Percentiles rank a stretch among this genome's conserved stretches.
Evolutionary conservation across 2,888 invertebrate genomes (phyloP).

Genomic region (Pycnomerus fuliginosus): DNA sequence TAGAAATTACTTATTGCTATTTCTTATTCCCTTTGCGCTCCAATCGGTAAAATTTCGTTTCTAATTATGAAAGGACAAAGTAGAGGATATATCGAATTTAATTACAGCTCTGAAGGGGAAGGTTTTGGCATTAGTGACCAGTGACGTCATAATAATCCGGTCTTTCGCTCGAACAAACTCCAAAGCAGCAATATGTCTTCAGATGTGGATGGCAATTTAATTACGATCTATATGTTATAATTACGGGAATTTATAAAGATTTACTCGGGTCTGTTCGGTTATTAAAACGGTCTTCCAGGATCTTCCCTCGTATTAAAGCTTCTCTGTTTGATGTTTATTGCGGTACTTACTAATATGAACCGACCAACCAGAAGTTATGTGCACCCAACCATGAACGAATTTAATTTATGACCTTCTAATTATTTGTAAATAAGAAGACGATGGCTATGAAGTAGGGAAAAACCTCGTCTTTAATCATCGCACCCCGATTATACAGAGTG

Average conservation of each 20-base stretch:
- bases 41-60: too few relatives aligned
- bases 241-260: slow-evolving; percentile 53
- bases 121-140: slow-evolving; percentile 16
- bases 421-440: slow-evolving; percentile 38
- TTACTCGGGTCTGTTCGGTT: slow-evolving; percentile 45
- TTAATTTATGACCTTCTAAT: slow-evolving; percentile 42
- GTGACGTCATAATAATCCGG: slow-evolving; percentile 24
- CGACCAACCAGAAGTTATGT: slow-evolving; percentile 30
- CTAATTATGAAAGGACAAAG: too few relatives aligned
- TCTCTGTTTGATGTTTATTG: slow-evolving; percentile 43
- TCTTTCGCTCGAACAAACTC: slow-evolving; percentile 44
- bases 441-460: slow-evolving; percentile 1
- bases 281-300: slow-evolving; percentile 40
- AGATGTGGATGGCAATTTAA: slow-evolving; percentile 50
- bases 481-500: slow-evolving; percentile 2
- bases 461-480: slow-evolving; percentile 3
- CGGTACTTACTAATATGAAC: slow-evolving; percentile 38
- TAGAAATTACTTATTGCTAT: too few relatives aligned
- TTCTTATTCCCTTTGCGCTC: too few relatives aligned
- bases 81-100: slow-evolving; percentile 14
- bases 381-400: slow-evolving; percentile 28
- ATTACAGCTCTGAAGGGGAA: slow-evolving; percentile 5
- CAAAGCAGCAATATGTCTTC: slow-evolving; percentile 43
- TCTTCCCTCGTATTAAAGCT: slow-evolving; percentile 33
- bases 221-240: slow-evolving; percentile 53